Evolutionary conservation across 2,888 invertebrate genomes (phyloP).

Genomic region (Trileptium ribeirensis): DNA sequence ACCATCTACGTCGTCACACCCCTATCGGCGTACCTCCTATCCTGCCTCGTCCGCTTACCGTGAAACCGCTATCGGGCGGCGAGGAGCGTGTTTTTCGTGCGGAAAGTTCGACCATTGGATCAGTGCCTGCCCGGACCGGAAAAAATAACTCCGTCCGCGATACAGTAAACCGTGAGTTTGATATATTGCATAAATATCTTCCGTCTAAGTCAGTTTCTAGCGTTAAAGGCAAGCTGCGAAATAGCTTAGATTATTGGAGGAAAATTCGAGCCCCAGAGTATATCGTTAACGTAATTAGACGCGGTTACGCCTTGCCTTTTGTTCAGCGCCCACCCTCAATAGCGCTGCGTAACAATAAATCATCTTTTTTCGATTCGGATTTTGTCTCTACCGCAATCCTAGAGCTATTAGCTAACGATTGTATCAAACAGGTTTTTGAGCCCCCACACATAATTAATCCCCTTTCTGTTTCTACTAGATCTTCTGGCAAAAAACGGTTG

Average conservation of each 20-base stretch:
- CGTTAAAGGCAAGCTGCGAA: neutral
- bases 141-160: neutral
- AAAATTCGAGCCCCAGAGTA: neutral
- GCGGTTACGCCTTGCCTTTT: neutral
- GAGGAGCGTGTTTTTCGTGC: neutral
- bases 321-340: neutral
- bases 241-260: neutral
- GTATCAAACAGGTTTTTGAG: neutral
- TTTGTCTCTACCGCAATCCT: neutral
- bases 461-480: neutral
- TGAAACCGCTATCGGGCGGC: too few species aligned
- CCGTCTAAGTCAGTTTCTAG: too few species aligned
- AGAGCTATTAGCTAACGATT: neutral
- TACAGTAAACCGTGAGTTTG: neutral
- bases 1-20: neutral
- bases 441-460: neutral
- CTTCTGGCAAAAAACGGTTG: conserved; percentile 10
- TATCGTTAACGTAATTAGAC: neutral
- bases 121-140: neutral
- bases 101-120: conserved; percentile 4
- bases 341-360: neutral
- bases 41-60: too few species aligned
- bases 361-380: neutral
- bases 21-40: neutral
- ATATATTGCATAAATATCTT: too few species aligned